Percentiles rank a stretch among this genome's conserved stretches.
These are phyloP conservation scores for Yoshiicerus persimilis DNA, from an alignment of 1,140 invertebrate species.

Conservation along the genomic window DNA sequence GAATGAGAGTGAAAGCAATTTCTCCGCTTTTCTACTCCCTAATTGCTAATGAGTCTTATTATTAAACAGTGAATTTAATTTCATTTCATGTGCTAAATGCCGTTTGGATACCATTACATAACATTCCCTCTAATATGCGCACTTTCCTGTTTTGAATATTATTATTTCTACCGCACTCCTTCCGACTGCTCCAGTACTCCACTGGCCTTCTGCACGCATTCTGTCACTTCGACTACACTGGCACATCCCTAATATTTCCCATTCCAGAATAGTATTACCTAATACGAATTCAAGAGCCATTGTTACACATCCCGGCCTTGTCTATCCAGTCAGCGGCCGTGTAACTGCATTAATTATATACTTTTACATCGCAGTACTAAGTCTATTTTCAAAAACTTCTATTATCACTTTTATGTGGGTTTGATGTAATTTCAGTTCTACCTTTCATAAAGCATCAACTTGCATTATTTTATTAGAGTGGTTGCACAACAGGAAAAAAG, in stretches of 20 bases:
- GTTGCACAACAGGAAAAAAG: too few species aligned
- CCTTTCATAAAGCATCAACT: too few species aligned
- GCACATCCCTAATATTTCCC: too few species aligned
- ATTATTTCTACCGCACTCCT: neutral
- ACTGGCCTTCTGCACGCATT: neutral
- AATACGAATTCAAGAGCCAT: too few species aligned
- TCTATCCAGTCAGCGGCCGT: too few species aligned
- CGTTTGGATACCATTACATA: neutral
- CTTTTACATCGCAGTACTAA: too few species aligned
- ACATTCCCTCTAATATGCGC: neutral
- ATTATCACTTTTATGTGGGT: too few species aligned
- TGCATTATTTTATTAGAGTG: too few species aligned
- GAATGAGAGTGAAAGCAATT: neutral
- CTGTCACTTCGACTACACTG: neutral
- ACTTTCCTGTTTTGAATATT: neutral
- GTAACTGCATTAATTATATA: neutral
- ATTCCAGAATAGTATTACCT: too few species aligned
- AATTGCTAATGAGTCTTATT: conserved; percentile 29
- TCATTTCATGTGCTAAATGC: conserved; percentile 5
- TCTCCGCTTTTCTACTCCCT: conserved; percentile 10
- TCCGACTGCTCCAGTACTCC: neutral
- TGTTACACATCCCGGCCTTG: too few species aligned
- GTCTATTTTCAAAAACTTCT: too few species aligned
- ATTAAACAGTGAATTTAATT: conserved; percentile 4
- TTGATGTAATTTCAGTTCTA: too few species aligned